A percentile compares a stretch with the other conserved stretches of the same genome.
phyloP scores from a whole-genome alignment of 2,797 vertebrate species.

The Eidolon dupreanum region DNA sequence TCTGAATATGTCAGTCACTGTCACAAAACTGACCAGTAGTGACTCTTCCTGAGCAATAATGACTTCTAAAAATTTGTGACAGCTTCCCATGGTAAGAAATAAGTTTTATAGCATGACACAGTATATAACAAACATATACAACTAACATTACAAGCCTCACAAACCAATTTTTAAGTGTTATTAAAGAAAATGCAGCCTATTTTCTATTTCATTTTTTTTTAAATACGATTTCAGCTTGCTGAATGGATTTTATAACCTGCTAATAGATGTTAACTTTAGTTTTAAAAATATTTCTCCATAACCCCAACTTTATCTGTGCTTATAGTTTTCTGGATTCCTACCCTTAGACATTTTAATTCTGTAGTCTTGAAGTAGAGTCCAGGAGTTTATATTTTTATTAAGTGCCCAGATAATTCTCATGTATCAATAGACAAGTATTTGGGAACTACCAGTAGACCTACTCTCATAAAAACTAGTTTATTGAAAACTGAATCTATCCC shows the following conservation, averaged over 20 bases:
- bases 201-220: not conserved
- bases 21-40: not conserved
- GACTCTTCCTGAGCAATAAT: not conserved
- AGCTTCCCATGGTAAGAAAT: not conserved
- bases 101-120: not conserved
- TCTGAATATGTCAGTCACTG: not conserved
- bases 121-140: not conserved
- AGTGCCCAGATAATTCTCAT: slow-evolving; percentile 19
- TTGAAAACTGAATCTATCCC: slow-evolving; percentile 40
- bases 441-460: not conserved
- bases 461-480: slow-evolving; percentile 45
- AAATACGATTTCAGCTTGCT: not conserved
- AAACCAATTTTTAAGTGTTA: not conserved
- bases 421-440: not conserved
- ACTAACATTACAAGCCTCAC: not conserved
- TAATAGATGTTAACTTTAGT: slow-evolving; percentile 12
- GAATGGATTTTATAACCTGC: not conserved
- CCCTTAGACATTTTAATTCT: slow-evolving; percentile 20
- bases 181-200: not conserved
- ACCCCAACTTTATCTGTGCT: not conserved
- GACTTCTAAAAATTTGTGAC: slow-evolving; percentile 36
- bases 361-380: not conserved
- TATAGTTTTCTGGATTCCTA: not conserved
- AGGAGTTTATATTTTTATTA: slow-evolving; percentile 24
- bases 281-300: not conserved